Evolutionary conservation across 2,888 invertebrate genomes (phyloP).

Genomic region (Zaprionus obscuricornis): DNA sequence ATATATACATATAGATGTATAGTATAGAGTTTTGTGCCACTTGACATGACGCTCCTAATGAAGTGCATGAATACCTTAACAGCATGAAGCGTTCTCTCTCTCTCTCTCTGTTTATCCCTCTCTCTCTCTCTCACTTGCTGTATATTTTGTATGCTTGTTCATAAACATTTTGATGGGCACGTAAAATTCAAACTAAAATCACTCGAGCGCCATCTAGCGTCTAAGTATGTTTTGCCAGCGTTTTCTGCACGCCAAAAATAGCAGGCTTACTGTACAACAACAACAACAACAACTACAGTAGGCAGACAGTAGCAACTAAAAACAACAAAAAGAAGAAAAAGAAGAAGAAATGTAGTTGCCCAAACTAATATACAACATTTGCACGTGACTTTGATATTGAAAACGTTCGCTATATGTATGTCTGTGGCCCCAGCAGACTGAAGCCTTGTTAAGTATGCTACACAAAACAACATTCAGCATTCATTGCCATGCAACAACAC

Average conservation of each 20-base stretch:
- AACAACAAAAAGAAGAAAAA: slow-evolving; percentile 25
- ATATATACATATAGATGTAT: neutral
- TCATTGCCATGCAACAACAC: slow-evolving; percentile 30
- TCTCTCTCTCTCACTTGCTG: neutral
- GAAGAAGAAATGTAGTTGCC: slow-evolving; percentile 24
- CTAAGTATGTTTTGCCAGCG: slow-evolving; percentile 6
- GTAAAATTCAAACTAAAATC: slow-evolving; percentile 72
- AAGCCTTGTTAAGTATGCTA: slow-evolving; percentile 45
- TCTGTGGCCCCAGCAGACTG: slow-evolving; percentile 11
- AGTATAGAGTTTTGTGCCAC: slow-evolving; percentile 27
- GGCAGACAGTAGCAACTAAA: slow-evolving; percentile 25
- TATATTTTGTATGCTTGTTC: slow-evolving; percentile 38
- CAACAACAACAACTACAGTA: slow-evolving; percentile 17
- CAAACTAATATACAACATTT: slow-evolving; percentile 69
- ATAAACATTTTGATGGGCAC: slow-evolving; percentile 75
- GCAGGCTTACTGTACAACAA: slow-evolving; percentile 16
- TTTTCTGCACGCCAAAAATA: slow-evolving; percentile 22
- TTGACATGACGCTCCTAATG: slow-evolving; percentile 64
- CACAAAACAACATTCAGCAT: slow-evolving; percentile 48
- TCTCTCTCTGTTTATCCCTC: neutral
- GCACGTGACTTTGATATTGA: slow-evolving; percentile 74
- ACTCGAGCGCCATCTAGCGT: slow-evolving; percentile 50
- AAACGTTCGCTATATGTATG: slow-evolving; percentile 31
- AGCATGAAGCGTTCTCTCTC: slow-evolving; percentile 30
- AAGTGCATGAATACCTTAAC: slow-evolving; percentile 71